phyloP scores from a whole-genome alignment of 1,140 invertebrate species.

The Galleria mellonella region DNA sequence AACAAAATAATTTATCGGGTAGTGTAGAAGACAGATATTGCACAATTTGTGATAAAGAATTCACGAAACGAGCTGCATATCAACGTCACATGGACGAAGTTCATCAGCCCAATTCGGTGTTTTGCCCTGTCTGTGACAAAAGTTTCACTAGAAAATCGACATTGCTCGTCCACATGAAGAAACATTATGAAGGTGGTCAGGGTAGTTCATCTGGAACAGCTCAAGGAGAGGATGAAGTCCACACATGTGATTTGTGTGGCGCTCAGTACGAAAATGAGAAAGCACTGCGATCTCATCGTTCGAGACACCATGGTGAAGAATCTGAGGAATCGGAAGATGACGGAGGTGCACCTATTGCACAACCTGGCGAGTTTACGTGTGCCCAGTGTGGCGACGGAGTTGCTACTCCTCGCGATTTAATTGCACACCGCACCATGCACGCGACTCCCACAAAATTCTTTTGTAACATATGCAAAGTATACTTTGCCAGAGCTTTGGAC shows the following conservation, averaged over 20 bases:
- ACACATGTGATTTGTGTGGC: constrained; percentile 51
- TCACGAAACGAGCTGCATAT: constrained; percentile 73
- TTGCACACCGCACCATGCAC: constrained; percentile 66
- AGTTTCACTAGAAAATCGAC: constrained; percentile 72
- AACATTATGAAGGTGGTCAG: constrained; percentile 62
- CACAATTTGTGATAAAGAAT: constrained; percentile 75
- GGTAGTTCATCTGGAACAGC: constrained; percentile 29
- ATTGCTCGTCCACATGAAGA: constrained; percentile 73
- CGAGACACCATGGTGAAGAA: constrained; percentile 41
- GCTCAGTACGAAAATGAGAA: constrained; percentile 36
- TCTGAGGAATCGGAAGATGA: constrained; percentile 52
- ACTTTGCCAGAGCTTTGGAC: constrained; percentile 72
- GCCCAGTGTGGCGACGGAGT: constrained; percentile 65
- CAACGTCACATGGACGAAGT: constrained; percentile 76
- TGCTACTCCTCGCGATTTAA: constrained; percentile 59
- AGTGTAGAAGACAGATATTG: constrained; percentile 72
- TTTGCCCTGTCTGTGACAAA: constrained; percentile 74
- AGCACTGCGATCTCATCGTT: constrained; percentile 32
- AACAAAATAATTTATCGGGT: constrained; percentile 29
- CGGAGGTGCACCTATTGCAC: constrained; percentile 16
- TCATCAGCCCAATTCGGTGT: constrained; percentile 48
- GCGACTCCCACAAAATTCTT: constrained; percentile 62
- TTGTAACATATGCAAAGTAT: constrained; percentile 75
- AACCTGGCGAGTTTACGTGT: constrained; percentile 57
- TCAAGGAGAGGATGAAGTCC: constrained; percentile 32